Conservation (phyloP, 2,888 invertebrate genomes). For the Hedychridium roseum region DNA sequence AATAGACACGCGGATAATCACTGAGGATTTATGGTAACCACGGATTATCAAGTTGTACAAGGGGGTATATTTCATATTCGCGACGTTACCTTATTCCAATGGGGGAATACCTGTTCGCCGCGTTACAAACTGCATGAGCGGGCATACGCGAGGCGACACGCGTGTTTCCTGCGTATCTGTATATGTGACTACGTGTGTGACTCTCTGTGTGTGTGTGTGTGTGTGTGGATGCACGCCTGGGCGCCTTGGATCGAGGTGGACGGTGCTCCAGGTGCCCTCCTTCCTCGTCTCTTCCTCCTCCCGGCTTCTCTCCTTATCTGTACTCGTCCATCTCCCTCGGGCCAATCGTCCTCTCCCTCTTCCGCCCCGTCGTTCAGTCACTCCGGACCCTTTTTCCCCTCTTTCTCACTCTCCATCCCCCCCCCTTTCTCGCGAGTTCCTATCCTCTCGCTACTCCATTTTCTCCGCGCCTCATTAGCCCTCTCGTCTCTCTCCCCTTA, state of each 20-base stretch:
- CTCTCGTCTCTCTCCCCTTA: neutral
- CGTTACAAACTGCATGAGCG: slow-evolving; percentile 47
- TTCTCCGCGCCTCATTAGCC: slow-evolving; percentile 12
- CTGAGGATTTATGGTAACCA: slow-evolving; percentile 64
- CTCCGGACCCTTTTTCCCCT: slow-evolving; percentile 23
- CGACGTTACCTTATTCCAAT: slow-evolving; percentile 62
- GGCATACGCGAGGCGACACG: slow-evolving; percentile 37
- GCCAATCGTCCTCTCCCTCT: slow-evolving; percentile 9
- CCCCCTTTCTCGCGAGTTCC: neutral
- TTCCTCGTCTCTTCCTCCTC: slow-evolving; percentile 19
- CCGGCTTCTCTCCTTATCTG: neutral
- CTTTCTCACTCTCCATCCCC: slow-evolving; percentile 7
- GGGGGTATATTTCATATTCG: slow-evolving; percentile 62
- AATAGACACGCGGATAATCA: slow-evolving; percentile 64
- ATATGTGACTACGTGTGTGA: neutral
- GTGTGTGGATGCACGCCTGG: slow-evolving; percentile 22
- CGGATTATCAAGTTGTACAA: slow-evolving; percentile 65
- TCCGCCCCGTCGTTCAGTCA: too few species aligned
- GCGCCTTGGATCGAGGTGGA: neutral
- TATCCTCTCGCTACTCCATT: slow-evolving; percentile 2
- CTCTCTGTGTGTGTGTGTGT: slow-evolving; percentile 8
- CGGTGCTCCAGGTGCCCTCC: slow-evolving; percentile 24
- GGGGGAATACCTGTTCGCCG: slow-evolving; percentile 57
- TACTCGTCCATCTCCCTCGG: slow-evolving; percentile 6
- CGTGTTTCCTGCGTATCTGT: slow-evolving; percentile 23